Evolutionary conservation across 1,140 invertebrate genomes (phyloP).

Genomic region (Hermatobates lingyangjiaoensis): DNA sequence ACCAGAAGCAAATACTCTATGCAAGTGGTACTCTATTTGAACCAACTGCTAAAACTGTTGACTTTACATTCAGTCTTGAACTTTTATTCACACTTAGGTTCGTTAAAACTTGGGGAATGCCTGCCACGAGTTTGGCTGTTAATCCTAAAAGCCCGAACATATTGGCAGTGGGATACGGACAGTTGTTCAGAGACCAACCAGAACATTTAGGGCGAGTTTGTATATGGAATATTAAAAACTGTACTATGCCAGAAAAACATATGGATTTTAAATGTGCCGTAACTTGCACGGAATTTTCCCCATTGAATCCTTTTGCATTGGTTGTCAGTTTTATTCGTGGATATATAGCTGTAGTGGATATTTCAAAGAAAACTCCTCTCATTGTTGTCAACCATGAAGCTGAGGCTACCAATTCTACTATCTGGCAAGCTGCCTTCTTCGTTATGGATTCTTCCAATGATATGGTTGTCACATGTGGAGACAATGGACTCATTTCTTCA

Average conservation of each 20-base stretch:
- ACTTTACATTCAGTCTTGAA: neutral
- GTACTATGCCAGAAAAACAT: neutral
- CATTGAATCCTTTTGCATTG: neutral
- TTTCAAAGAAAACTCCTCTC: neutral
- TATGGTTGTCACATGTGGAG: neutral
- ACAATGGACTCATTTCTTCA: neutral
- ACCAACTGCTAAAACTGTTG: neutral
- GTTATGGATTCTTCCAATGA: neutral
- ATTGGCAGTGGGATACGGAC: neutral
- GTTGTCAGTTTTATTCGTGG: neutral
- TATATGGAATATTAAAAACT: neutral
- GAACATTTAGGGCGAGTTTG: neutral
- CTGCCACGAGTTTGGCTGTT: neutral
- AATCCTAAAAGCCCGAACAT: neutral
- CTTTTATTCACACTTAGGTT: neutral
- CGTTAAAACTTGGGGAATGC: neutral
- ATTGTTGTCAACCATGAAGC: neutral
- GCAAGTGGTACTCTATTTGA: neutral
- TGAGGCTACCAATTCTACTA: neutral
- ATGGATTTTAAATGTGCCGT: neutral
- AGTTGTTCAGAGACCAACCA: neutral
- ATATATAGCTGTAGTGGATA: neutral
- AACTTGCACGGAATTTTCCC: neutral
- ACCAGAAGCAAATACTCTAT: neutral
- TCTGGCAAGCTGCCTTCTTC: neutral